Evolutionary conservation across 2,113 vertebrate genomes (phyloP), one percentile per base, ranked within the genome.

Genomic region (Ameiurus melas): DNA sequence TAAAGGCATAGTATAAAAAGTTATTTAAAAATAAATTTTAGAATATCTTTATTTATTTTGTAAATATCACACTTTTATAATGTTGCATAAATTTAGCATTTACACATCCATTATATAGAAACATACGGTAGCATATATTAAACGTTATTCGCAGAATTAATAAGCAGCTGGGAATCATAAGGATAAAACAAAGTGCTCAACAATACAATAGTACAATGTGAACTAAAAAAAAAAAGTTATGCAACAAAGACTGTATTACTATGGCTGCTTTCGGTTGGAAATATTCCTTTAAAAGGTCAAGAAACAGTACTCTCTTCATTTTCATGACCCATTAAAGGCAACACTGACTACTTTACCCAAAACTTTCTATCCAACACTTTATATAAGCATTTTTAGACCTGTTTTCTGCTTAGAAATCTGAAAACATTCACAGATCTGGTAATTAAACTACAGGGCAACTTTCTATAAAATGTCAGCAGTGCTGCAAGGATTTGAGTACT

Each of bases 221-320:
- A 90, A 64, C 25, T 5, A 75, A 80, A n/a, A 62, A 64, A n/a
- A 16, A 80, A 78, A 17, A 1, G n/a, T 89, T 85, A 83, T 53
- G 53, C 58, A 86, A 85, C 43, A 80, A 19, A 33, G 33, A 43
- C 20, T 51, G 9, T 36, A 75, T 70, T 55, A 58, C 9, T 57
- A 82, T 71, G 39, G 33, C n/a, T 78, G 88, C 86, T 85, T 86
- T 66, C 64, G 43, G 16, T 22, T 88, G 47, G 66, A 90, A 82
- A 87, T 33, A 33, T 89, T 62, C 1, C 68, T 80, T 75, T 73
- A 30, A 68, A 85, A 75, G 82, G 30, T 39, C 53, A 62, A 84
- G 36, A 62, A n/a, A 75, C 51, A 68, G n/a, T 60, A 84, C 36
- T 85, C 87, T 83, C 47, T 85, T 86, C 53, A 68, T n/a, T 87